Evolutionary conservation across 2,113 vertebrate species (phyloP), one percentile per base, ranked within the genome.

Genomic region (Thomomys bottae): DNA sequence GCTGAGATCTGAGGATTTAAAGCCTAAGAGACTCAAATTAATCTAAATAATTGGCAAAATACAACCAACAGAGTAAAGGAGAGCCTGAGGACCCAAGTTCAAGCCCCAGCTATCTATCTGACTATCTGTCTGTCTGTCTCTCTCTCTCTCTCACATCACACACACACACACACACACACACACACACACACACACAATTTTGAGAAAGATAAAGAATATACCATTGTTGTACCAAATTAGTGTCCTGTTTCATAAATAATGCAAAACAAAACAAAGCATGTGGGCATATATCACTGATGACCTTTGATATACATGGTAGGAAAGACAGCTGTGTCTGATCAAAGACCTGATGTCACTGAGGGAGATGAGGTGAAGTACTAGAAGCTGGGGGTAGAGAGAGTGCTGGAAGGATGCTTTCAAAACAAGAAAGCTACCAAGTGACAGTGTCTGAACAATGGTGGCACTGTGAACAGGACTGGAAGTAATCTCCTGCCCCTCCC

Each of bases 281-380:
- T 87, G 12, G 40, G 32, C 18, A 36, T 49, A 8, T 40, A n/a
- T 85, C 79, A 42, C 45, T 36, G 54, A 26, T 3, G 40, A 93
- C 82, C 83, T 94, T 93, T 90, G 79, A 81, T 34, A 84, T 78
- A 63, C 64, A 88, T 40, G 70, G 83, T 61, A 21, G 89, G 21
- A 70, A 45, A 93, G 36, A 34, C 54, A 84, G 36, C 36, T 82
- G 4, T 80, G 57, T 89, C 57, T 49, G 77, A 89, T 38, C 28
- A 38, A 59, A 77, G 57, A 34, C 18, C 73, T 88, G 57, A 40
- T 59, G 49, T 87, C 68, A 66, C 3, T 59, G 67, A 80, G 40
- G 4, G 12, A 94, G 54, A 38, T 42, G 54, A 94, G 42, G 42
- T 42, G 36, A 83, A 28, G 20, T 78, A 81, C 79, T 57, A 57